These are phyloP conservation scores for Schizaphis graminum DNA, from an alignment of 2,888 invertebrate species.

Conservation along the genomic window DNA sequence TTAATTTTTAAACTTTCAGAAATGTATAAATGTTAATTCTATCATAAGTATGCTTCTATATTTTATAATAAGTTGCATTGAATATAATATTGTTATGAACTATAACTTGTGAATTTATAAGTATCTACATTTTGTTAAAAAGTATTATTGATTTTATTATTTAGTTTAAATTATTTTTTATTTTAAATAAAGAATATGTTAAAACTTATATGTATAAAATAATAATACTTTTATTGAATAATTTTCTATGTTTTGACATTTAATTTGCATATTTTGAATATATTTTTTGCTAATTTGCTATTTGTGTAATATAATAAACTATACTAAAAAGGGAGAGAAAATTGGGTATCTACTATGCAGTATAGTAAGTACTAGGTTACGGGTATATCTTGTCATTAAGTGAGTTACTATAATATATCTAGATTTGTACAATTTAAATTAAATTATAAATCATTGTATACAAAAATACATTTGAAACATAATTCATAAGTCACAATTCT, in stretches of 20 bases:
- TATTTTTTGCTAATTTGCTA: not conserved
- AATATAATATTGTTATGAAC: not conserved
- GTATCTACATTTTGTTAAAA: not conserved
- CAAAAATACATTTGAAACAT: not conserved
- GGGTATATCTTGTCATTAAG: too few species aligned
- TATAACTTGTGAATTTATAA: not conserved
- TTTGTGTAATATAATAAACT: not conserved
- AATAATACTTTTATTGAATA: not conserved
- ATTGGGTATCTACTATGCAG: not conserved
- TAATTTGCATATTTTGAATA: not conserved
- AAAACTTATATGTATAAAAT: not conserved
- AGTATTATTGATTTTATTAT: not conserved
- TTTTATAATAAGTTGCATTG: too few species aligned
- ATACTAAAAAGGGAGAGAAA: too few species aligned
- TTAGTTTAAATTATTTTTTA: not conserved
- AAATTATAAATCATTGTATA: not conserved
- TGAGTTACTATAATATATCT: too few species aligned
- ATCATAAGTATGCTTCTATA: not conserved
- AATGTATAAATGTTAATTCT: not conserved
- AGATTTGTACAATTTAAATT: too few species aligned
- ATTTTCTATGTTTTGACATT: not conserved
- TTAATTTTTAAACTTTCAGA: not conserved
- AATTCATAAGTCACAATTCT: not conserved
- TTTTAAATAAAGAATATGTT: not conserved
- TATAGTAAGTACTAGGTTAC: not conserved